Base-by-base conservation (phyloP, 2,113 vertebrate genomes). In the Lynx canadensis region DNA sequence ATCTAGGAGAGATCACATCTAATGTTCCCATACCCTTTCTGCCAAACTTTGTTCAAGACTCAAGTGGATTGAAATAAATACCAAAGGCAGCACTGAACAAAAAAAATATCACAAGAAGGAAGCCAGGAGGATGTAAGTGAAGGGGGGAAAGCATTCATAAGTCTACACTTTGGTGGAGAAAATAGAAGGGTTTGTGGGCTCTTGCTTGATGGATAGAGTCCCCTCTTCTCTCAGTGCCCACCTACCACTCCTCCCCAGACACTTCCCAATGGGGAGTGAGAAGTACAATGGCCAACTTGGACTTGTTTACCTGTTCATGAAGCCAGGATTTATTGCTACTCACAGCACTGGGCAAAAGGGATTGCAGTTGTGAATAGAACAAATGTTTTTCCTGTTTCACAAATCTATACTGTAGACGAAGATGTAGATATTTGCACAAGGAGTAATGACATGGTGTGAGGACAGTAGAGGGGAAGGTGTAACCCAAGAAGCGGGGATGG, bases 361-460 rank as follows among this genome's bases (percentile, higher is more conserved):
- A 68, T 14, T 12, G 10, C 9, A 45, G 4, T 48, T n/a, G 19
- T 8, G 7, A 41, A 55, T 84, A 33, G 4, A n/a, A 9, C 12
- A 36, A 41, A 16, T 12, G 12, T 25, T 85, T 82, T 25, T 45
- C 57, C 65, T 6, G 16, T 89, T 88, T 89, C 55, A 31, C 3
- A 69, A 38, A 76, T 18, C n/a, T 66, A 25, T 80, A 45, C 8
- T 48, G 9, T 31, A 52, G 45, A 87, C 21, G 38, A 45, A 95
- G 55, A 23, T 36, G 1, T 1, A 73, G 23, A 65, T 0, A 2
- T 9, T 82, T 33, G 4, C 38, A 11, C 0, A 3, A 27, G n/a
- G 52, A 57, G 18, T 8, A 36, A 36, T 25, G 10, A 71, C 16
- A 5, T 7, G 16, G 1, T 41, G 2, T 15, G 76, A 60, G 15